Evolutionary conservation across 1,140 invertebrate genomes (phyloP).

Genomic region (Lasioglossum baleicum): DNA sequence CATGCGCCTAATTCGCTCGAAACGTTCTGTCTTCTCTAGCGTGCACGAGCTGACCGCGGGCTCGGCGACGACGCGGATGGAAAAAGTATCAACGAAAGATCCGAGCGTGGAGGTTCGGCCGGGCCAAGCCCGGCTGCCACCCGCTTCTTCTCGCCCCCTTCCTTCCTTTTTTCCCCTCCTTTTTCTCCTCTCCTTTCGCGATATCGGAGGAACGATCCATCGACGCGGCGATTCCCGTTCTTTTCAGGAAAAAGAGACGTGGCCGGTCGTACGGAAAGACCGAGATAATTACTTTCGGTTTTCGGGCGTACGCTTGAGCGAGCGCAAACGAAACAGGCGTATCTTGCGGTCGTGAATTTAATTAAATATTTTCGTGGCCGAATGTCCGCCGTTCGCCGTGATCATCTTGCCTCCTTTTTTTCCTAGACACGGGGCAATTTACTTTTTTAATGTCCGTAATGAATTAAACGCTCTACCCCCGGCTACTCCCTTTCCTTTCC

Average conservation of each 20-base stretch:
- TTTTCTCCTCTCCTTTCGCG: not conserved
- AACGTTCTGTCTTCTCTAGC: conserved; percentile 17
- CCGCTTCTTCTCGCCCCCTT: too few relatives aligned
- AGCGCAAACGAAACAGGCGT: conserved; percentile 69
- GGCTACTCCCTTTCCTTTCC: too few relatives aligned
- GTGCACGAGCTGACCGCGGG: not conserved
- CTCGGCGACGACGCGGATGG: not conserved
- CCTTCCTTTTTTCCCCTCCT: not conserved
- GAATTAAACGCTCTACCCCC: conserved; percentile 73
- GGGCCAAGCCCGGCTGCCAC: conserved; percentile 4
- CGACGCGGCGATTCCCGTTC: conserved; percentile 45
- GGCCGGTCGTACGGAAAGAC: conserved; percentile 60
- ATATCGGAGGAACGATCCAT: conserved; percentile 51
- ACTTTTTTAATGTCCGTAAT: conserved; percentile 77
- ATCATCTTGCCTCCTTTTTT: conserved; percentile 64
- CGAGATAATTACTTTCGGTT: conserved; percentile 75
- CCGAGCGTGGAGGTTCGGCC: conserved; percentile 13
- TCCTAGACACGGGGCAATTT: conserved; percentile 73
- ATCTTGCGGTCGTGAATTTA: conserved; percentile 77
- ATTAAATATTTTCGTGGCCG: conserved; percentile 77
- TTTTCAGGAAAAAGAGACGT: conserved; percentile 59
- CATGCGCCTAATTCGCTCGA: conserved; percentile 41
- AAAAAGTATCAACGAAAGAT: conserved; percentile 29
- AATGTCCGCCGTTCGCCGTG: conserved; percentile 71
- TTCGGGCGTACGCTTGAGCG: conserved; percentile 57